phyloP scores from a whole-genome alignment of 2,797 vertebrate species.

The Anguilla pacifica region DNA sequence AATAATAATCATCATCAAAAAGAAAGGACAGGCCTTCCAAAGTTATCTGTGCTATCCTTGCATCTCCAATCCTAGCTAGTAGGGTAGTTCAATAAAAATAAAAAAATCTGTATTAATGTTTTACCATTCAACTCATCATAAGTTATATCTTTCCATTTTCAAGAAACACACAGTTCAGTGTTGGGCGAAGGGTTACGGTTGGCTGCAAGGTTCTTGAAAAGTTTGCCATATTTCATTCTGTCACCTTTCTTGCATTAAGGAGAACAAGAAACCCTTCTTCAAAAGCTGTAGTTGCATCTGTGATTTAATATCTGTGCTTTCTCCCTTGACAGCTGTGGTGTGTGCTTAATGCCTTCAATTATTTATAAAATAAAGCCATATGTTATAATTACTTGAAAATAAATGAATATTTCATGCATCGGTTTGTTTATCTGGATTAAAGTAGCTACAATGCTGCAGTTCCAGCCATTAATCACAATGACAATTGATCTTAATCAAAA shows the following conservation, averaged over 20 bases:
- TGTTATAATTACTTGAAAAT: slow-evolving; percentile 30
- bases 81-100: no score
- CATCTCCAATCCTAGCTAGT: no score
- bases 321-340: background rate
- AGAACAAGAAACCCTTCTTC: slow-evolving; percentile 47
- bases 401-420: slow-evolving; percentile 29
- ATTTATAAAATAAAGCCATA: slow-evolving; percentile 35
- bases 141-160: background rate
- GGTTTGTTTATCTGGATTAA: slow-evolving; percentile 4
- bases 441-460: background rate
- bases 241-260: slow-evolving; percentile 47
- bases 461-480: slow-evolving; percentile 25
- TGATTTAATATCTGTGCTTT: background rate
- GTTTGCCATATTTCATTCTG: background rate
- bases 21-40: no score
- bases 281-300: slow-evolving; percentile 46
- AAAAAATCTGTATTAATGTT: no score
- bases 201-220: background rate
- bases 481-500: background rate
- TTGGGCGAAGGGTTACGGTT: background rate
- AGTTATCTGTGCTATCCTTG: no score
- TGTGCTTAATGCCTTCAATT: slow-evolving; percentile 21
- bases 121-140: background rate
- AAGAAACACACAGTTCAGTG: background rate
- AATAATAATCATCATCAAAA: no score